Base-by-base conservation (phyloP, 1,140 invertebrate genomes). In the Drosophila pachea region DNA sequence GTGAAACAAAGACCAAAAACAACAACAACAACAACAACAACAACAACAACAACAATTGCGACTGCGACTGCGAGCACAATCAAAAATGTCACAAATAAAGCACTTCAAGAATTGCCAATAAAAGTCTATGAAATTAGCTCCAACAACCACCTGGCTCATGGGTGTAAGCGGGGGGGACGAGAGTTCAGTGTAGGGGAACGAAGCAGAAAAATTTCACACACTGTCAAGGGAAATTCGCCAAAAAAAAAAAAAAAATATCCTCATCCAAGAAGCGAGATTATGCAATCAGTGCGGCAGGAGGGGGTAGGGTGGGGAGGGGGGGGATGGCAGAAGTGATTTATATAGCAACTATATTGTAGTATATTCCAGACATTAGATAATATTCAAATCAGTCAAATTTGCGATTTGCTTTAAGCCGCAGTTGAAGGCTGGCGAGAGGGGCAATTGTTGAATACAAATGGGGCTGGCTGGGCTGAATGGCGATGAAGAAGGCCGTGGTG, bases 51-150 rank as follows among this genome's bases (percentile, higher is more conserved):
- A 42, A 42, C 14, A 11, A 12, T 42, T 42, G 40, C 40, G n/a
- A n/a, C n/a, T n/a, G 22, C 22, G 22, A 22, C 22, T 22, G 3
- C 1, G 22, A 65, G 61, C 62, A 58, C 67, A 70, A 70, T 70
- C 68, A 70, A 65, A 58, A 54, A 65, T 65, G 50, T 52, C 62
- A 71, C 68, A 71, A 71, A 71, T 71, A 71, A 71, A 71, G 56
- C 64, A 71, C 68, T 71, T 71, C 52, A 71, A n/a, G 22, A 54
- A 67, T 53, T 14, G 22, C 22, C 22, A 22, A 22, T 22, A 22
- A 22, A 22, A 22, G 22, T 22, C 22, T 22, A 22, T 22, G 22
- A 22, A 22, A 22, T 22, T 22, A 22, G 22, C 22, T 22, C 22
- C 22, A 22, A 22, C 22, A 22, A 56, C 45, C 64, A 40, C 36